A percentile compares a stretch with the other conserved stretches of the same genome.
phyloP scores from a whole-genome alignment of 2,888 invertebrate species.

The Eupithecia inturbata region DNA sequence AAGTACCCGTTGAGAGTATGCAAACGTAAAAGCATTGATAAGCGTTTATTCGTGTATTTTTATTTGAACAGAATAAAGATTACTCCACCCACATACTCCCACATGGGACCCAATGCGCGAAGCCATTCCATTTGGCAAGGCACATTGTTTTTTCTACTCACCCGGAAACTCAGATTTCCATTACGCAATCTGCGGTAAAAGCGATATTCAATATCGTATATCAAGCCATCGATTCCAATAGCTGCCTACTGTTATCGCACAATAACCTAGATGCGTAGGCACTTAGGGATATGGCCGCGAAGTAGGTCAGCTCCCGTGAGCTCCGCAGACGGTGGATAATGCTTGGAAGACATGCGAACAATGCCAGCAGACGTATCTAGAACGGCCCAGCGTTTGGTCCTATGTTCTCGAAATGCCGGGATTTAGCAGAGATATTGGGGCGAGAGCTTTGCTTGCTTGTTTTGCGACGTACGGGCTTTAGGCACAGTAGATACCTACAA shows the following conservation, averaged over 20 bases:
- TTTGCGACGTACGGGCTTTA: not conserved
- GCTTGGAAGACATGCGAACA: constrained; percentile 70
- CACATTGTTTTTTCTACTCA: constrained; percentile 55
- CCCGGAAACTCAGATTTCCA: constrained; percentile 61
- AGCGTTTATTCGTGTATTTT: constrained; percentile 17
- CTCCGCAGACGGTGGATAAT: constrained; percentile 65
- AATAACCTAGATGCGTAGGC: constrained; percentile 77
- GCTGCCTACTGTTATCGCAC: constrained; percentile 56
- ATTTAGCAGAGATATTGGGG: constrained; percentile 28
- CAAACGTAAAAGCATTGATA: constrained; percentile 5
- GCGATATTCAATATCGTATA: constrained; percentile 62
- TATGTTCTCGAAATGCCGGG: constrained; percentile 46
- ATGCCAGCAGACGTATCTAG: constrained; percentile 60
- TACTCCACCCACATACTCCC: constrained; percentile 6
- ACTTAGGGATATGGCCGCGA: constrained; percentile 72
- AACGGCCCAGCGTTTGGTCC: constrained; percentile 48
- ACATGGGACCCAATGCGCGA: constrained; percentile 40
- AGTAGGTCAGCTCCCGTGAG: constrained; percentile 76
- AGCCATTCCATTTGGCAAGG: constrained; percentile 53
- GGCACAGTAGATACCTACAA: not conserved
- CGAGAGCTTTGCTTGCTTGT: constrained; percentile 6
- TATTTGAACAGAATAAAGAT: constrained; percentile 30
- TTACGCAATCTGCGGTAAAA: constrained; percentile 71
- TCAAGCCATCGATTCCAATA: constrained; percentile 64
- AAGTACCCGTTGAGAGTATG: not conserved